These are phyloP conservation scores for Diabrotica undecimpunctata DNA, from an alignment of 1,140 invertebrate species.

Conservation along the genomic window DNA sequence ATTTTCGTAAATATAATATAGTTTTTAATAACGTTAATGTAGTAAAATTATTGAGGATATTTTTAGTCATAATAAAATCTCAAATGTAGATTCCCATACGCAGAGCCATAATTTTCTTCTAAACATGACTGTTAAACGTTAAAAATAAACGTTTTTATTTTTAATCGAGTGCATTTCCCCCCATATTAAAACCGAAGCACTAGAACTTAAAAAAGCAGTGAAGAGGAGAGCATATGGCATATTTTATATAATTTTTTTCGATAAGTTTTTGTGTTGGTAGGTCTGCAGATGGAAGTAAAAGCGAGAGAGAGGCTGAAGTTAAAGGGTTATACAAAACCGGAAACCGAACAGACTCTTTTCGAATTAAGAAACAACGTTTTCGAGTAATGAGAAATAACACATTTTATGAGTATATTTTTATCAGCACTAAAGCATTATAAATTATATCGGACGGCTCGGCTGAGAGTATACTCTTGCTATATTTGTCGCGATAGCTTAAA, in stretches of 20 bases:
- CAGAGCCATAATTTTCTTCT: no score
- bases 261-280: conserved; percentile 17
- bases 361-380: conserved; percentile 14
- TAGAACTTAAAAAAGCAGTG: no score
- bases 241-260: conserved; percentile 23
- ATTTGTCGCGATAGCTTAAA: no score
- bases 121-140: neutral
- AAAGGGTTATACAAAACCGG: conserved; percentile 22
- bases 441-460: neutral
- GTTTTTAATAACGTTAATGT: no score
- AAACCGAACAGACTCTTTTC: conserved; percentile 21
- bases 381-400: conserved; percentile 20
- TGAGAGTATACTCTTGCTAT: neutral
- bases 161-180: conserved; percentile 20
- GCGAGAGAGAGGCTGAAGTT: conserved; percentile 2
- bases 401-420: conserved; percentile 21
- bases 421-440: neutral
- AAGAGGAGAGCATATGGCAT: conserved; percentile 19
- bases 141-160: conserved; percentile 21
- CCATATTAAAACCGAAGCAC: conserved; percentile 13
- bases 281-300: conserved; percentile 14
- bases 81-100: no score
- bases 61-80: no score
- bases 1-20: no score
- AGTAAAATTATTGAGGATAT: no score